A percentile compares a stretch with the other conserved stretches of the same genome.
phyloP scores from a whole-genome alignment of 1,140 invertebrate genomes.

The Brachionus rubens region DNA sequence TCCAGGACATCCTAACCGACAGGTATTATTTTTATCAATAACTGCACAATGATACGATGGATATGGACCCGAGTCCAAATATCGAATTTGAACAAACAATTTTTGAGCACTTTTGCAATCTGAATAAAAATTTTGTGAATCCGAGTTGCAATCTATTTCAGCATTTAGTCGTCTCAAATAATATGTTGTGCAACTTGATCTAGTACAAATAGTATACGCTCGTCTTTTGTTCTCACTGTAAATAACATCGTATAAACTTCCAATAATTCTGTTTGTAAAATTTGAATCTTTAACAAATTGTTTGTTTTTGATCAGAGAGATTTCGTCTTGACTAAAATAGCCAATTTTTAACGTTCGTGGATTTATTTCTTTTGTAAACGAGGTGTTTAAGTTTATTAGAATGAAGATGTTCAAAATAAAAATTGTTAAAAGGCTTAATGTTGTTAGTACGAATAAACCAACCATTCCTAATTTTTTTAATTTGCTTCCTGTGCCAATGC shows the following conservation, averaged over 20 bases:
- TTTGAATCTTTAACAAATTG: neutral
- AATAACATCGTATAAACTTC: neutral
- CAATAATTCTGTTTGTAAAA: neutral
- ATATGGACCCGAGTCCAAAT: neutral
- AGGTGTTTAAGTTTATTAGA: neutral
- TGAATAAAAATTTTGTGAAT: neutral
- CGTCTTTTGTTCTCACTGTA: neutral
- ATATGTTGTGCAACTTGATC: neutral
- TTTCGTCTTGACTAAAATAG: constrained; percentile 7
- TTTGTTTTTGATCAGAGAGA: neutral
- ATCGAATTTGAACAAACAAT: neutral
- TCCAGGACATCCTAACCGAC: neutral
- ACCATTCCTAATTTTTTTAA: neutral
- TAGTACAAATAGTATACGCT: neutral
- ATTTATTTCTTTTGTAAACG: neutral
- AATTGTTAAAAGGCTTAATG: neutral
- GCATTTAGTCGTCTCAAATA: neutral
- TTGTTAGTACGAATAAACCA: neutral
- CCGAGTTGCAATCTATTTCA: neutral
- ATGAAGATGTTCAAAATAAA: neutral
- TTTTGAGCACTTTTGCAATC: neutral
- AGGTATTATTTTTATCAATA: neutral
- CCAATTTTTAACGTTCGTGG: neutral
- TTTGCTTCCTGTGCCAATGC: too few species aligned
- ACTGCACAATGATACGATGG: neutral